Conservation (phyloP, 1,140 invertebrate species). For the Papilio polytes region DNA sequence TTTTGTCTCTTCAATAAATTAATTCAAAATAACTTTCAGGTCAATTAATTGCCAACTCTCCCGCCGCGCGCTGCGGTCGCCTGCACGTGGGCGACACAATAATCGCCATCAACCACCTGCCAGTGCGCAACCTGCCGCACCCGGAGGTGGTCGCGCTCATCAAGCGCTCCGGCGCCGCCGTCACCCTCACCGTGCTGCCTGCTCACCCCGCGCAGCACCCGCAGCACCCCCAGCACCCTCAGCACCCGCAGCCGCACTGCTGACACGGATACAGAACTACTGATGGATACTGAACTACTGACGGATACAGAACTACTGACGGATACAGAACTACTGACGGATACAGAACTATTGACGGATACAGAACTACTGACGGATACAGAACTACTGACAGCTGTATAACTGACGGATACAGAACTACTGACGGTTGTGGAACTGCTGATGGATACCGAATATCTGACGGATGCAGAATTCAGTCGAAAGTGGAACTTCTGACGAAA, state of each 20-base stretch:
- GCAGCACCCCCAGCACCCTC: too few species aligned
- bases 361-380: not conserved
- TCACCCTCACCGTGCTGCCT: conserved; percentile 92
- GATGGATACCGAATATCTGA: conserved; percentile 26
- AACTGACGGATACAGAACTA: conserved; percentile 36
- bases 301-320: not conserved
- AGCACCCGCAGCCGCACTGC: not conserved
- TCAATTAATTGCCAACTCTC: conserved; percentile 96
- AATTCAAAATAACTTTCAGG: conserved; percentile 82
- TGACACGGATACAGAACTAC: too few species aligned
- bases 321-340: not conserved
- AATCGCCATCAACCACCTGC: conserved; percentile 96
- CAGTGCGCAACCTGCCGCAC: conserved; percentile 96
- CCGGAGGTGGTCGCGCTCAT: conserved; percentile 98
- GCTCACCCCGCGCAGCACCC: conserved; percentile 28
- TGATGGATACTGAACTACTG: not conserved
- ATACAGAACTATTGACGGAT: not conserved
- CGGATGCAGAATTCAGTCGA: not conserved
- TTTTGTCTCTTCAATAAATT: too few species aligned
- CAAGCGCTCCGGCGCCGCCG: conserved; percentile 96
- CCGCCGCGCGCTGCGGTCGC: conserved; percentile 95
- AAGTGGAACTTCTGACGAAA: not conserved
- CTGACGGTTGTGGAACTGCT: conserved; percentile 9
- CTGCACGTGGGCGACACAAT: conserved; percentile 98
- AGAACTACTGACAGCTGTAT: too few species aligned